Conservation (phyloP, 2,888 invertebrate genomes). For the Mimas tiliae region DNA sequence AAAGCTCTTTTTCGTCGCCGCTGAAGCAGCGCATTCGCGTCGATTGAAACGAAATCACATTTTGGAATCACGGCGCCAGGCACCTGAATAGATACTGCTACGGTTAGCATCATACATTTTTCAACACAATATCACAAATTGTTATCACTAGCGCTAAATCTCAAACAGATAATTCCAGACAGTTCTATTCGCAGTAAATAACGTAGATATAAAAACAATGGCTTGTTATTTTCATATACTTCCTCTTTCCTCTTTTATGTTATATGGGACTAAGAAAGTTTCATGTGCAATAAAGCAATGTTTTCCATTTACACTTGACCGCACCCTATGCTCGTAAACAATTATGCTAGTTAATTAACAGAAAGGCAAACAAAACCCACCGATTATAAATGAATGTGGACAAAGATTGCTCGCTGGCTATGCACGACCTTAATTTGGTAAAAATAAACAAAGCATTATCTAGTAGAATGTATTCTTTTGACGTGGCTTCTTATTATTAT, state of each 20-base stretch:
- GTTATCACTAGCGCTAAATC: background rate
- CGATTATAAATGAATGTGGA: background rate
- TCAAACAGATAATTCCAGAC: background rate
- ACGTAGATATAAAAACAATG: background rate
- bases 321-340: background rate
- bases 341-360: background rate
- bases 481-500: background rate
- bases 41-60: slow-evolving; percentile 16
- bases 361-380: background rate
- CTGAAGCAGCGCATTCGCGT: slow-evolving; percentile 8
- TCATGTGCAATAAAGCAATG: background rate
- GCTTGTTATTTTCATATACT: background rate
- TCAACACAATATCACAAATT: background rate
- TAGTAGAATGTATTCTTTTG: background rate
- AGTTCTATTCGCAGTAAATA: background rate
- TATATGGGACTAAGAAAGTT: slow-evolving; percentile 8
- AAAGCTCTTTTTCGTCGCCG: slow-evolving; percentile 4
- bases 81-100: slow-evolving; percentile 6
- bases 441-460: background rate
- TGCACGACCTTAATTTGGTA: background rate
- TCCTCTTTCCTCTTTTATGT: background rate
- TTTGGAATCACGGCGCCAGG: slow-evolving; percentile 12
- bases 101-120: background rate
- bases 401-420: background rate
- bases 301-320: background rate